Evolutionary conservation across 53 echinoderm and acorn worm genomes (phyloP).

Genomic region (Echinometra lucunter): DNA sequence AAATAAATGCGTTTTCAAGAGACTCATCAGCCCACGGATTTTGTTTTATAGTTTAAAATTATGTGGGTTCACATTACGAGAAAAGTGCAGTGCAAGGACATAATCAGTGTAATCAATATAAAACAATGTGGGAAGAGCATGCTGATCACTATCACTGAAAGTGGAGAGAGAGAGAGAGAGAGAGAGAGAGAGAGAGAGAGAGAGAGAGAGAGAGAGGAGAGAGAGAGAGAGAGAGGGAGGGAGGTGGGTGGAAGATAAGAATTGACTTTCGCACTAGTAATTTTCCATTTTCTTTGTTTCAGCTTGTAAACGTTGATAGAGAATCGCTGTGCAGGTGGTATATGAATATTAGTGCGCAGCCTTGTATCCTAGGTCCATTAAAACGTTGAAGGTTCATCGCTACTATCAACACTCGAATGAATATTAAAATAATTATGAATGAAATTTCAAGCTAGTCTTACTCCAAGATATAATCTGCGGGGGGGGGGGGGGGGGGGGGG

Average conservation of each 20-base stretch:
- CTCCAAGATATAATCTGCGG: no score
- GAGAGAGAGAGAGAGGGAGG: neutral
- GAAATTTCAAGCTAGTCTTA: no score
- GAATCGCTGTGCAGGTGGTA: neutral
- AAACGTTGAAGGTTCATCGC: neutral
- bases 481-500: no score
- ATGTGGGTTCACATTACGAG: neutral
- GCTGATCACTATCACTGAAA: no score
- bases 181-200: neutral
- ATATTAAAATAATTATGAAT: neutral
- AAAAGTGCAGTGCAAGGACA: constrained; percentile 11
- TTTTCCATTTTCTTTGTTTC: constrained; percentile 17
- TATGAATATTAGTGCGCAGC: neutral
- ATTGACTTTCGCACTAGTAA: neutral
- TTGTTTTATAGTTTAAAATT: neutral
- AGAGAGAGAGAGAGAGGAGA: neutral
- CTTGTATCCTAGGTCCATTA: neutral
- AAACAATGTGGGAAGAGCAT: no score
- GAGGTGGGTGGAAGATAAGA: neutral
- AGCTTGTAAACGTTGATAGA: neutral
- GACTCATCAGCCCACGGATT: neutral
- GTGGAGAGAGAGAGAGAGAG: neutral
- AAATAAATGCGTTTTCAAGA: no score
- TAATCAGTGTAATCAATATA: no score
- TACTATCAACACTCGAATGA: neutral